Evolutionary conservation across 2,113 vertebrate genomes (phyloP), one percentile per base, ranked within the genome.

Genomic region (Oxygymnocypris stewartii): DNA sequence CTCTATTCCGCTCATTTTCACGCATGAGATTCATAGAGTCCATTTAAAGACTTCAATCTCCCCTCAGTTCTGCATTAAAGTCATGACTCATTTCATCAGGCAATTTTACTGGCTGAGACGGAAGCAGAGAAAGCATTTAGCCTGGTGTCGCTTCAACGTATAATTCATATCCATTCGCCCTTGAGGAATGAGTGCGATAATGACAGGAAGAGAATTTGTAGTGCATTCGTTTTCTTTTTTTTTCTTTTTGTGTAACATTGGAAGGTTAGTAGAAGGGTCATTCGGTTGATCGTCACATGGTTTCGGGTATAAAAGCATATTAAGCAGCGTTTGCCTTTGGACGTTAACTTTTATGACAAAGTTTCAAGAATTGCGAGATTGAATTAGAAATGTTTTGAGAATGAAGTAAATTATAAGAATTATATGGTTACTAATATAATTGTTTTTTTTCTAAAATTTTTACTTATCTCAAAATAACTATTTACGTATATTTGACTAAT

Each of bases 81-180:
- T 90, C 83, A 87, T 90, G 90, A 90, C 69, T 88, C 87, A 88
- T 84, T 79, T 88, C 81, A 85, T 89, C 89, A 75, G 69, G 3
- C 81, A 49, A 37, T 86, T 74, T 65, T 61, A 80, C 23, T 71
- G 76, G 57, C 81, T 65, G 67, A 82, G 73, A 82, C 63, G n/a
- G 63, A 84, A 65, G 25, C 82, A 84, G 81, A 84, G 57, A 81
- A 84, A 73, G 69, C 69, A 81, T 88, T 88, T 81, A 87, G 25
- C 69, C 81, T 51, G 49, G 31, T 47, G 23, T 88, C 37, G 6
- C 67, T 42, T 74, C 75, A 44, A 63, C 74, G 40, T 78, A 83
- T 88, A 61, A 87, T 87, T 87, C 10, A 85, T 82, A 61, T 63
- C 40, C 28, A 14, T 75, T 82, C 49, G 4, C 18, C 10, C n/a